Evolutionary conservation across 1,140 invertebrate genomes (phyloP), one percentile per base, ranked within the genome.

Genomic region (Drosophila bifasciata): DNA sequence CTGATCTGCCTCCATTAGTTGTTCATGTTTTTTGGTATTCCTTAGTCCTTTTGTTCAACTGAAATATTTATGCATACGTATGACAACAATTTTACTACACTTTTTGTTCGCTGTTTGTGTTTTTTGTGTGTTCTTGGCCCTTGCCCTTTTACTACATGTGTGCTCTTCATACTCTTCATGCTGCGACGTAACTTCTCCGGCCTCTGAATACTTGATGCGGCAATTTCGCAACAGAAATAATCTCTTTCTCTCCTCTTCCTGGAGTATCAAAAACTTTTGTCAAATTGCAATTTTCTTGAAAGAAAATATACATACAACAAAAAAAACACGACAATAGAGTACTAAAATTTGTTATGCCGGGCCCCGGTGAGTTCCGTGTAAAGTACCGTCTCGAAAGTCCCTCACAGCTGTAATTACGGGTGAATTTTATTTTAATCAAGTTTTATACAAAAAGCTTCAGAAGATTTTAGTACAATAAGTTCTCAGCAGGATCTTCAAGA

Each of bases 1-100:
- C 28, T 8, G 28, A 28, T 28, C 43, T 40, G 55, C 40, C 15
- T 41, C 64, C 61, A 36, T 36, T 36, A 36, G 32, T 36, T 36
- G 46, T 36, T 57, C 66, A 63, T 72, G 49, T 61, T 63, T 39
- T 57, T 59, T 39, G 21, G 55, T 71, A 51, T 68, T 70, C 60
- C 50, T 67, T 63, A 45, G 68, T 61, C 63, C 63, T 74, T 74
- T 85, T 86, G 77, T 85, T 69, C 53, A 53, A 43, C 59, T 81
- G 46, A 85, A 77, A 86, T 81, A 77, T 85, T 86, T 85, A 81
- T 85, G 77, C 70, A 74, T 78, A 70, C 72, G 75, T 70, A 72
- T 76, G 76, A 79, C 80, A 84, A 79, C 64, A 79, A 76, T 75
- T 66, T 79, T 59, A 64, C 40, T 57, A 73, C 67, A 67, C 25